Base-by-base conservation (phyloP, 2,113 vertebrate species). In the Ancistrus triradiatus region DNA sequence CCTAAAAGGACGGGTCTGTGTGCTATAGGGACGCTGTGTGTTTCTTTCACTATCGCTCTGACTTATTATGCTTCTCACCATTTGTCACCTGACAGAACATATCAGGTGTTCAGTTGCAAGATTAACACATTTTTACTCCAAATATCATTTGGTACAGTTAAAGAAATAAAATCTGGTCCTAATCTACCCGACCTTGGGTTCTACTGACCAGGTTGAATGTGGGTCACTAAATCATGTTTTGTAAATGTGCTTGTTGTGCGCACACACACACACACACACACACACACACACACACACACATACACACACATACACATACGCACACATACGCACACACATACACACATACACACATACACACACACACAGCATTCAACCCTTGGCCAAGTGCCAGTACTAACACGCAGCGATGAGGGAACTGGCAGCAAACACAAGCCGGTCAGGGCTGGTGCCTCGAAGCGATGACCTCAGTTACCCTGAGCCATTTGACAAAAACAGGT, bases 211-310 rank as follows among this genome's bases (percentile, higher is more conserved):
- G 18, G 18, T 17, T 15, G 38, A 25, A 64, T 64, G 48, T 53
- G 44, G 61, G 61, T 43, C 61, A 64, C 37, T 19, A 21, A 22
- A 28, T 44, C 22, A 44, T 53, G 49, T 33, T 9, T 15, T 64
- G 17, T 43, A 53, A 31, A 44, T 8, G 35, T 21, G 40, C 11
- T 42, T 48, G 46, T 24, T n/a, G n/a, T n/a, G n/a, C n/a, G n/a
- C n/a, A 58, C 43, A 75, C 6, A 35, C 7, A 64, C 33, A 59
- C 48, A 53, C 49, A 24, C 37, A n/a, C 47, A 47, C n/a, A 58
- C 43, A 75, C 6, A 35, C 7, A 64, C 33, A 59, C 48, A 53
- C 49, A 24, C 37, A n/a, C 47, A 47, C n/a, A 58, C 43, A 75
- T 7, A 35, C 7, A 64, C 33, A 59, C 48, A 53, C 49, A 24